Percentiles rank a stretch among this genome's conserved stretches.
Evolutionary conservation across 23 tunicate species (phyloP).

Genomic region (Aplidium turbinatum): DNA sequence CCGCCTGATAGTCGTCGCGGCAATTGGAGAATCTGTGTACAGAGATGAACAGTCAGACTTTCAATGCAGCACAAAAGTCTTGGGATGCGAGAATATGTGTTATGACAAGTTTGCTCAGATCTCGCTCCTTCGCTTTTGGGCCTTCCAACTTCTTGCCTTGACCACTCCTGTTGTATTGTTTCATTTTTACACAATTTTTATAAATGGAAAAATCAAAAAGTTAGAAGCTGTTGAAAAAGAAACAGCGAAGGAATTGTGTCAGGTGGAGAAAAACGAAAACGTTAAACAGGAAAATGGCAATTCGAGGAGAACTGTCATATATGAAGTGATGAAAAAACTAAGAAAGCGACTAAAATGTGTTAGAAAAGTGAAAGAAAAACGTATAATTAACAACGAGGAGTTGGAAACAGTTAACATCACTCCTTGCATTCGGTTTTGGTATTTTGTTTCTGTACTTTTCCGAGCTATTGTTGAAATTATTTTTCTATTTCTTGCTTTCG

Average conservation of each 20-base stretch:
- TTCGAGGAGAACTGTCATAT: slow-evolving; percentile 5
- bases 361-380: slow-evolving; percentile 46
- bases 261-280: slow-evolving; percentile 27
- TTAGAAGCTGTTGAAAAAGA: slow-evolving; percentile 30
- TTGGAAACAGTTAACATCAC: slow-evolving; percentile 42
- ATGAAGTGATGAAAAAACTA: not conserved
- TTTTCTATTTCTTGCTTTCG: slow-evolving; percentile 67
- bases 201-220: slow-evolving; percentile 55
- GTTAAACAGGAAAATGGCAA: not conserved
- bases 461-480: slow-evolving; percentile 50
- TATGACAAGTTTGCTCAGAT: slow-evolving; percentile 88
- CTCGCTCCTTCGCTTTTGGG: slow-evolving; percentile 93
- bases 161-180: slow-evolving; percentile 63
- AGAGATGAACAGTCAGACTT: slow-evolving; percentile 91
- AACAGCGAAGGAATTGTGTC: not conserved
- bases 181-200: slow-evolving; percentile 62
- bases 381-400: slow-evolving; percentile 27
- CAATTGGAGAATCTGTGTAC: slow-evolving; percentile 76
- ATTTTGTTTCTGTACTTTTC: slow-evolving; percentile 46
- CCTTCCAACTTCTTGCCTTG: slow-evolving; percentile 82
- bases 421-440: slow-evolving; percentile 41
- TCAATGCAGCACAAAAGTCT: slow-evolving; percentile 88
- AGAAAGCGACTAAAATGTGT: slow-evolving; percentile 40
- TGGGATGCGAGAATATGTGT: slow-evolving; percentile 96
- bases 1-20: slow-evolving; percentile 71